Percentiles rank a stretch among this genome's conserved stretches.
Evolutionary conservation across 2,888 invertebrate genomes (phyloP).

Genomic region (Halictus ligatus): DNA sequence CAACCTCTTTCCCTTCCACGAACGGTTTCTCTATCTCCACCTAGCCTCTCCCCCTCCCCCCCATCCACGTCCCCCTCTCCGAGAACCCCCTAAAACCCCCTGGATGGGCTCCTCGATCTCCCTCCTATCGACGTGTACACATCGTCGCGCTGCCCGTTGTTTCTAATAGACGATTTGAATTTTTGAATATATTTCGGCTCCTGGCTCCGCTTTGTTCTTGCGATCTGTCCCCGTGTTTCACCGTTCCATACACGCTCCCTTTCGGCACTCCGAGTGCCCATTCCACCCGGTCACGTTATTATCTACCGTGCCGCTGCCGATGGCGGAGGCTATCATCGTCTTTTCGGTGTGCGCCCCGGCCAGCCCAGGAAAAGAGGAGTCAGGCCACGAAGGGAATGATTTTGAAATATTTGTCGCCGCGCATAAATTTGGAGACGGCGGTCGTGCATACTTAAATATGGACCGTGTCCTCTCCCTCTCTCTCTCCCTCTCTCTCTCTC

Average conservation of each 20-base stretch:
- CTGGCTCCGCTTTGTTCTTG: constrained; percentile 65
- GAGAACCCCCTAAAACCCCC: not conserved
- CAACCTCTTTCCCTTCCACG: constrained; percentile 69
- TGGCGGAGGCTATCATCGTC: constrained; percentile 55
- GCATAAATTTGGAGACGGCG: constrained; percentile 82
- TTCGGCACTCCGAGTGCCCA: constrained; percentile 25
- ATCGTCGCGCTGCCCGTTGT: constrained; percentile 71
- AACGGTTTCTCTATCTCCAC: constrained; percentile 64
- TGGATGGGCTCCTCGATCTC: constrained; percentile 39
- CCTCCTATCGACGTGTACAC: constrained; percentile 68
- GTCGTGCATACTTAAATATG: constrained; percentile 82
- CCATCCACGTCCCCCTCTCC: not conserved
- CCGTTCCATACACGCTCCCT: constrained; percentile 40
- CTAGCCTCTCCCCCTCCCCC: constrained; percentile 48
- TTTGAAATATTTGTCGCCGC: constrained; percentile 83
- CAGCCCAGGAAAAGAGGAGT: constrained; percentile 27
- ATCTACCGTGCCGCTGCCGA: constrained; percentile 66
- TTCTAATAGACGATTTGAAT: constrained; percentile 81
- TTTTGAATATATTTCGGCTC: constrained; percentile 79
- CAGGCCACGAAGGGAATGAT: constrained; percentile 70
- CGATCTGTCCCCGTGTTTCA: constrained; percentile 50
- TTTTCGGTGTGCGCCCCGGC: constrained; percentile 31
- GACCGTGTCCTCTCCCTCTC: constrained; percentile 72
- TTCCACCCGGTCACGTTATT: constrained; percentile 65
- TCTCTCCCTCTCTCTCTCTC: constrained; percentile 16